These are phyloP conservation scores for Oxyura jamaicensis DNA, from an alignment of 2,113 vertebrate species.

Conservation along the genomic window DNA sequence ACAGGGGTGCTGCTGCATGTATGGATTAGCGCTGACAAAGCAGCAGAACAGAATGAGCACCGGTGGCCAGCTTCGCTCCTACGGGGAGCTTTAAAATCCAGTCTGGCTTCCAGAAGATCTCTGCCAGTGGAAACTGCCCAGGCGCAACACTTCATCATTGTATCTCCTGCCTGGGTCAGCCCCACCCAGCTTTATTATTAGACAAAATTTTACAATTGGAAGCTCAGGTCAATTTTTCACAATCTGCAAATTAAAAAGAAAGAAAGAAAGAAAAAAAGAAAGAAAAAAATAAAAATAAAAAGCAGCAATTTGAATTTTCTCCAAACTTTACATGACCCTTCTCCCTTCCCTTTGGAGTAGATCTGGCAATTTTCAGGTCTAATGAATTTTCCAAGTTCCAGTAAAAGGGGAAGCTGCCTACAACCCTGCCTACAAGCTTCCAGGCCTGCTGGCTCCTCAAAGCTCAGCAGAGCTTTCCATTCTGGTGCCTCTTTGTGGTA, in stretches of 20 bases:
- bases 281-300: too few species aligned
- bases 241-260: conserved; percentile 3
- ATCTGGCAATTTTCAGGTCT: conserved; percentile 36
- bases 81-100: conserved; percentile 51
- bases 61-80: conserved; percentile 4
- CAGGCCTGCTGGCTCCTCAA: not conserved
- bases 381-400: conserved; percentile 61
- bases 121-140: conserved; percentile 63
- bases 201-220: conserved; percentile 22
- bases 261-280: not conserved
- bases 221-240: conserved; percentile 18
- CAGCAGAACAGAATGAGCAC: conserved; percentile 51
- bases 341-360: not conserved
- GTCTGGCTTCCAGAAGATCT: conserved; percentile 32
- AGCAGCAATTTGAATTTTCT: not conserved
- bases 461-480: not conserved
- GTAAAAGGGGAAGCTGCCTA: conserved; percentile 32
- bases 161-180: conserved; percentile 32
- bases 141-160: conserved; percentile 56
- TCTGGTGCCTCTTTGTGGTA: not conserved
- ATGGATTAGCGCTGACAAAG: not conserved
- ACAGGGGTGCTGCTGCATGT: not conserved
- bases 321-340: conserved; percentile 37
- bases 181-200: conserved; percentile 32
- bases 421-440: not conserved